phyloP scores from a whole-genome alignment of 2,888 invertebrate species.

The Aphodius granarius region DNA sequence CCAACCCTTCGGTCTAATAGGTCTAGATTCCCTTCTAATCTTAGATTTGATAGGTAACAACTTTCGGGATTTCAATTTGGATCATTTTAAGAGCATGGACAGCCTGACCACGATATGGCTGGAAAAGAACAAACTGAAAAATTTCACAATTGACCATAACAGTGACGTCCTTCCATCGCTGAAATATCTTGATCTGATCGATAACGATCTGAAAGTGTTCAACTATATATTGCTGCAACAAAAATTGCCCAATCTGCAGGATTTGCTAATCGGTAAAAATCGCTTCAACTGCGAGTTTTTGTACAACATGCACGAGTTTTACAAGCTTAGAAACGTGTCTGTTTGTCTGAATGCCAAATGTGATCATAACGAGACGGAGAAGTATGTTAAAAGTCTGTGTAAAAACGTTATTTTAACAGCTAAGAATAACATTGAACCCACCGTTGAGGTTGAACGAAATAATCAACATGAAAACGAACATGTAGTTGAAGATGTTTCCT shows the following conservation, averaged over 20 bases:
- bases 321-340: conserved; percentile 40
- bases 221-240: conserved; percentile 44
- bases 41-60: conserved; percentile 47
- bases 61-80: conserved; percentile 42
- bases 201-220: conserved; percentile 44
- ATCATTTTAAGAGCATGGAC: conserved; percentile 44
- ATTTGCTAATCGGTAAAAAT: conserved; percentile 47
- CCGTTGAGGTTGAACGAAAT: background rate
- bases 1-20: conserved; percentile 49
- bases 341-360: conserved; percentile 45
- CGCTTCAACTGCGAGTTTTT: conserved; percentile 49
- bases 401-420: conserved; percentile 6
- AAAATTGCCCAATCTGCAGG: conserved; percentile 45
- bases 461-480: conserved; percentile 12
- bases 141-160: conserved; percentile 41
- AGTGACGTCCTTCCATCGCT: conserved; percentile 41
- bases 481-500: conserved; percentile 34
- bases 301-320: conserved; percentile 46
- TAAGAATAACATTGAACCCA: background rate
- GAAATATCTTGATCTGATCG: conserved; percentile 42
- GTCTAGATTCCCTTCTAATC: conserved; percentile 46
- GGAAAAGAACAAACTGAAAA: conserved; percentile 43
- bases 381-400: conserved; percentile 40
- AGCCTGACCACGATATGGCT: conserved; percentile 47
- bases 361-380: conserved; percentile 35